These are phyloP conservation scores for Calonectris borealis DNA, from an alignment of 2,113 vertebrate species.

Conservation along the genomic window DNA sequence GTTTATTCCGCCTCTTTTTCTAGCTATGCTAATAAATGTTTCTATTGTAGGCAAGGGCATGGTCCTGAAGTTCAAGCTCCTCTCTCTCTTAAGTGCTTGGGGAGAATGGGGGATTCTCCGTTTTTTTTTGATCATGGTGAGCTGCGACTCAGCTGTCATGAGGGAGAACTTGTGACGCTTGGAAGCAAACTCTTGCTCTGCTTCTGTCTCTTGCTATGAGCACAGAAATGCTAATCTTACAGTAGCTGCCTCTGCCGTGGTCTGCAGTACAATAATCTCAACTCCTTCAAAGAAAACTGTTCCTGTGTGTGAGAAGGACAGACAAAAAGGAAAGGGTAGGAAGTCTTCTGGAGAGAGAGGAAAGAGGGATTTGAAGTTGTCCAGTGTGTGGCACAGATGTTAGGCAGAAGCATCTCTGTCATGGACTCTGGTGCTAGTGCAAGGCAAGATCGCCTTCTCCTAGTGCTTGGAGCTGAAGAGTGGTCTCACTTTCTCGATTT, in stretches of 20 bases:
- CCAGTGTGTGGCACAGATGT: background rate
- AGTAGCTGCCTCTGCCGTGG: background rate
- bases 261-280: background rate
- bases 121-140: background rate
- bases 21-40: accelerated
- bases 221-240: background rate
- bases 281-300: background rate
- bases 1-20: background rate
- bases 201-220: background rate
- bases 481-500: accelerated
- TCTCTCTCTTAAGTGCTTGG: background rate
- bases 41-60: background rate
- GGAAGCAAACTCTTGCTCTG: background rate
- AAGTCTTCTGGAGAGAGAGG: background rate
- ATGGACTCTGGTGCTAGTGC: background rate
- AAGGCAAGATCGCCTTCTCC: background rate
- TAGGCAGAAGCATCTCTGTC: background rate
- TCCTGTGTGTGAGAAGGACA: background rate
- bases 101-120: background rate
- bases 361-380: background rate
- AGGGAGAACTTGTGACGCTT: background rate
- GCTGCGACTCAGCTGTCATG: background rate
- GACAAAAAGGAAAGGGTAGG: background rate
- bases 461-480: background rate
- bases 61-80: too few relatives aligned